Conservation (phyloP, 2,113 vertebrate genomes). For the Saguinus midas region DNA sequence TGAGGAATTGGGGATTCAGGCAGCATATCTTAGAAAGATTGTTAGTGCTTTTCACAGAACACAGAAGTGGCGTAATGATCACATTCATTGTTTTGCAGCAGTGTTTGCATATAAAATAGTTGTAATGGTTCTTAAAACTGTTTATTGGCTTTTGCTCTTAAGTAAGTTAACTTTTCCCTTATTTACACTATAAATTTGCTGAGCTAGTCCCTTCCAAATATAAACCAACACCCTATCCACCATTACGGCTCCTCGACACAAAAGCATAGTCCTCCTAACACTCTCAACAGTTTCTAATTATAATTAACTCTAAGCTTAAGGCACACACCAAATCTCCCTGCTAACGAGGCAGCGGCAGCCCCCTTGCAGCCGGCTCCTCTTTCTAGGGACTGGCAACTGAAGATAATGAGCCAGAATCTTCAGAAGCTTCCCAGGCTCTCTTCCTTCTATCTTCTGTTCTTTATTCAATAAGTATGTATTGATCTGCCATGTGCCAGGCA, state of each 20-base stretch:
- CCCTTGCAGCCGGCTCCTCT: not conserved
- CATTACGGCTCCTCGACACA: not conserved
- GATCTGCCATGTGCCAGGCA: not conserved
- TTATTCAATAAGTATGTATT: not conserved
- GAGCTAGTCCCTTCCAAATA: constrained; percentile 38
- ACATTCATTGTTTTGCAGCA: constrained; percentile 38
- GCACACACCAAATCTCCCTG: not conserved
- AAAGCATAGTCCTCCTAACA: not conserved
- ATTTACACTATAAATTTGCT: constrained; percentile 57
- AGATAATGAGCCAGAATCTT: not conserved
- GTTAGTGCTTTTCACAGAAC: not conserved
- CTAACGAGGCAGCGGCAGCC: not conserved
- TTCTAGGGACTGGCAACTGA: not conserved
- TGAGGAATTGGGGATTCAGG: not conserved
- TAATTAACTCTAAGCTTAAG: constrained; percentile 34
- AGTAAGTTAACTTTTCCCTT: constrained; percentile 56
- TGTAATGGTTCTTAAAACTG: constrained; percentile 46
- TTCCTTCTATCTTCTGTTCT: not conserved
- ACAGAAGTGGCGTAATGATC: constrained; percentile 2
- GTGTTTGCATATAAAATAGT: constrained; percentile 63
- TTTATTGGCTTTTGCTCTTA: constrained; percentile 64
- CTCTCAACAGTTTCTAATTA: not conserved
- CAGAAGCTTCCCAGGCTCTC: not conserved
- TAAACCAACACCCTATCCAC: not conserved
- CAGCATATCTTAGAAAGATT: not conserved